A percentile compares a stretch with the other conserved stretches of the same genome.
phyloP scores from a whole-genome alignment of 53 echinoderm and acorn worm species.

The Zoroaster sp. region DNA sequence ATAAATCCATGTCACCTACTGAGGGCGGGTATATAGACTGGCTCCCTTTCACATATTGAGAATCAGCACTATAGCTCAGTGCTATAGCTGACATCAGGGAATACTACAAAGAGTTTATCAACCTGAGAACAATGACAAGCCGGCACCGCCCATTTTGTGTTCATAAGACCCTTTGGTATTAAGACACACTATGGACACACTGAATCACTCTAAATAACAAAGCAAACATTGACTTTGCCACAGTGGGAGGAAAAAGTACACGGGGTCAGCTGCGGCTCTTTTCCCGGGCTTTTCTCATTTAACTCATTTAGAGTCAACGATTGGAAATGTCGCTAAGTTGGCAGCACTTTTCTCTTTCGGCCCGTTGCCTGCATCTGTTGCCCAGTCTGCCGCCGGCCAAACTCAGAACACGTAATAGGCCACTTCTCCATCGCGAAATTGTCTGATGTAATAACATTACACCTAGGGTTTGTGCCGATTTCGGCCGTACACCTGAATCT shows the following conservation, averaged over 20 bases:
- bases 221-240: constrained; percentile 33
- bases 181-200: background rate
- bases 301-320: background rate
- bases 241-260: constrained; percentile 18
- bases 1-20: no score
- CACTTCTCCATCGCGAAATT: constrained; percentile 17
- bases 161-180: background rate
- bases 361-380: constrained; percentile 23
- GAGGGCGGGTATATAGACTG: no score
- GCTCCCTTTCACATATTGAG: no score
- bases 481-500: constrained; percentile 18
- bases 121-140: background rate
- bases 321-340: background rate
- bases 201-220: constrained; percentile 34
- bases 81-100: no score
- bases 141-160: background rate
- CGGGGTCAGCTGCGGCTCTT: constrained; percentile 4
- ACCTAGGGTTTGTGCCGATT: constrained; percentile 32
- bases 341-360: background rate
- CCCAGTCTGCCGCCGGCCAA: constrained; percentile 20
- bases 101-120: no score
- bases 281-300: background rate
- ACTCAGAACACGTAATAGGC: constrained; percentile 20
- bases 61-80: no score
- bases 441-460: constrained; percentile 42